Percentiles rank a stretch among this genome's conserved stretches.
Evolutionary conservation across 2,888 invertebrate species (phyloP).

Genomic region (Hemithea aestivaria): DNA sequence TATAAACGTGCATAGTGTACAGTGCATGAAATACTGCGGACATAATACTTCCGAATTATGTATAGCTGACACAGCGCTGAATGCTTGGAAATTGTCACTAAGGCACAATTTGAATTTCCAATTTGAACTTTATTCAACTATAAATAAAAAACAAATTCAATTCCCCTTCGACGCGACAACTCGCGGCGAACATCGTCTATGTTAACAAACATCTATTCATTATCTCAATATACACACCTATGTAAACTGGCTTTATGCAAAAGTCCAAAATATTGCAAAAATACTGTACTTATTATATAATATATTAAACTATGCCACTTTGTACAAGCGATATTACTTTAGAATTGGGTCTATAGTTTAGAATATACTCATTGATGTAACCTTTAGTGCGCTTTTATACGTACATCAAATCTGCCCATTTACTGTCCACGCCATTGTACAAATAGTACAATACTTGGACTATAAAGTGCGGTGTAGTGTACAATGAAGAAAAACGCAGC

Average conservation of each 20-base stretch:
- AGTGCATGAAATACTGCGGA: constrained; percentile 53
- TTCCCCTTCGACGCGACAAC: constrained; percentile 36
- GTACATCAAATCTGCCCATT: no score
- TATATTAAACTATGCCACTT: constrained; percentile 31
- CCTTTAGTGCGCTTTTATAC: neutral
- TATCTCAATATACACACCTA: constrained; percentile 24
- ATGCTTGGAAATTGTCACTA: constrained; percentile 60
- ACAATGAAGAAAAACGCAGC: no score
- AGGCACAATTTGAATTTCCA: constrained; percentile 75
- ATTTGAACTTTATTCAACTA: constrained; percentile 73
- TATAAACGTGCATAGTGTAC: constrained; percentile 52
- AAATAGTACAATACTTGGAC: no score
- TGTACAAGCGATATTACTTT: constrained; percentile 31
- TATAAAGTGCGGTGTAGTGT: no score
- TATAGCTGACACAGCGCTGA: constrained; percentile 23
- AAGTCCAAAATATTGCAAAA: constrained; percentile 38
- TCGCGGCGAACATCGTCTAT: constrained; percentile 2
- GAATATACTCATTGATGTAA: constrained; percentile 13
- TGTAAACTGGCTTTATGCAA: constrained; percentile 30
- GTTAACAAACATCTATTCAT: constrained; percentile 13
- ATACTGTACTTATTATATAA: constrained; percentile 26
- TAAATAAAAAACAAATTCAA: constrained; percentile 68
- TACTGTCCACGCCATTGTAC: no score
- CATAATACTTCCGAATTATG: constrained; percentile 32
- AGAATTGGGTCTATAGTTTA: constrained; percentile 34